A percentile compares a stretch with the other conserved stretches of the same genome.
These are phyloP conservation scores for Sciurus vulgaris DNA, from an alignment of 2,797 vertebrate genomes.

Conservation along the genomic window DNA sequence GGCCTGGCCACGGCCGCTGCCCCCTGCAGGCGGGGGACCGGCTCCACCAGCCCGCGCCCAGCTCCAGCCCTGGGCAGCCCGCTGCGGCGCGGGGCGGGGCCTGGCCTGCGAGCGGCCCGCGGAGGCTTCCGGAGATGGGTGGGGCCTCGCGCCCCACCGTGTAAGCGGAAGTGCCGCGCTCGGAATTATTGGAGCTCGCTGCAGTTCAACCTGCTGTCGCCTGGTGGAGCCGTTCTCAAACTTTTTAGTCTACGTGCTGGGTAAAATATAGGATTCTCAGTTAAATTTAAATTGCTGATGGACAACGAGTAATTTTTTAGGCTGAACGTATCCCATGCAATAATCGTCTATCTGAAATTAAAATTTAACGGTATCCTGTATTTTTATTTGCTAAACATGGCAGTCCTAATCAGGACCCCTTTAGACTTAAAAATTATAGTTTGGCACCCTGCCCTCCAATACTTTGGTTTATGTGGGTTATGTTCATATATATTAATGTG, in stretches of 20 bases:
- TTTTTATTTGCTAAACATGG: constrained; percentile 25
- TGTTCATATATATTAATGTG: not conserved
- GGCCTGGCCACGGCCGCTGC: not conserved
- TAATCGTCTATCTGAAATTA: constrained; percentile 1
- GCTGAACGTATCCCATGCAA: not conserved
- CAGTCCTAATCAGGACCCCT: not conserved
- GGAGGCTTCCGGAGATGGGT: not conserved
- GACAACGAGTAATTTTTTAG: not conserved
- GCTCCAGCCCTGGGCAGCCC: fast-evolving
- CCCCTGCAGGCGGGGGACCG: constrained; percentile 31
- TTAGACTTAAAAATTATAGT: not conserved
- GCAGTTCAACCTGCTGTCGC: fast-evolving
- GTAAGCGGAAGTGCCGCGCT: constrained; percentile 39
- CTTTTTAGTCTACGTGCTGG: not conserved
- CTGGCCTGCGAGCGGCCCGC: not conserved
- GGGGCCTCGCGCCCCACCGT: not conserved
- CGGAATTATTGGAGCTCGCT: fast-evolving
- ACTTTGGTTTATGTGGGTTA: not conserved
- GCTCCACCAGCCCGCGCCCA: fast-evolving
- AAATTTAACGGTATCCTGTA: not conserved
- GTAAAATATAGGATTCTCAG: not conserved
- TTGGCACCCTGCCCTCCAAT: not conserved
- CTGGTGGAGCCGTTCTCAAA: fast-evolving
- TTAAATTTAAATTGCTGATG: not conserved
- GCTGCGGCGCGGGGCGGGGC: not conserved